These are phyloP conservation scores for Aurelia sp. DNA, from an alignment of 30 jellyfish, hydroid and myxozoan genomes.

Conservation along the genomic window DNA sequence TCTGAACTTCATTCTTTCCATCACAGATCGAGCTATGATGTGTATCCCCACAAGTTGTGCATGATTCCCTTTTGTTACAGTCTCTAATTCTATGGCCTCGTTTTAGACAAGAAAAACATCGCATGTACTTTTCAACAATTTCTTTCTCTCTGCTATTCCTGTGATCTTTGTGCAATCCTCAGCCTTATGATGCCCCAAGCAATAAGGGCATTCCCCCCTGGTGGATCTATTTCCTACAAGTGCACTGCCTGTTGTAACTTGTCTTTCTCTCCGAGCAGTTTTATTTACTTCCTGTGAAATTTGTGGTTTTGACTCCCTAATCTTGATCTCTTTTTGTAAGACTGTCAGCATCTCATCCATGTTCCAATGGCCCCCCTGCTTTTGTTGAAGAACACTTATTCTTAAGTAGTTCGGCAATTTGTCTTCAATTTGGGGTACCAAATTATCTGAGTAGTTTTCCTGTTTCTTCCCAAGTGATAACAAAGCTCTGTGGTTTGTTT, in stretches of 20 bases:
- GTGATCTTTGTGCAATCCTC: conserved; percentile 15
- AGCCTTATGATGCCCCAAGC: conserved; percentile 41
- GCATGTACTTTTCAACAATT: background rate
- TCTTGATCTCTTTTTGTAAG: conserved; percentile 21
- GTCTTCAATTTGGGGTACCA: conserved; percentile 22
- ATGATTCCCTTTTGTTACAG: conserved; percentile 5
- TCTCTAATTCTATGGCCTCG: conserved; percentile 5
- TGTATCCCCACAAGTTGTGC: conserved; percentile 11
- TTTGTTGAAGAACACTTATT: conserved; percentile 28
- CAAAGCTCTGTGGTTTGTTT: conserved; percentile 35
- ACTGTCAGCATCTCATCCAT: conserved; percentile 38
- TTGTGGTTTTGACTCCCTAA: conserved; percentile 27
- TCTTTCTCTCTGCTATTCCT: conserved; percentile 13
- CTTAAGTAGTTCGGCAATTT: conserved; percentile 17
- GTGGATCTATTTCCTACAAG: background rate
- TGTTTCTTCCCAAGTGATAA: conserved; percentile 44
- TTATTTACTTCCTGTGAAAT: background rate
- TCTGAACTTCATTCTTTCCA: background rate
- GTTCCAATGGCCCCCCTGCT: conserved; percentile 10
- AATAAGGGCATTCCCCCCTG: conserved; percentile 30
- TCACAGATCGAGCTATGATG: background rate
- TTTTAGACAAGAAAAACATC: conserved; percentile 44
- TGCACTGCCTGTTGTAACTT: background rate
- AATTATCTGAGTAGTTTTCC: background rate
- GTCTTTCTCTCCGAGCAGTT: background rate